phyloP scores from a whole-genome alignment of 1,140 invertebrate genomes.

The Drosophila tsacasi region DNA sequence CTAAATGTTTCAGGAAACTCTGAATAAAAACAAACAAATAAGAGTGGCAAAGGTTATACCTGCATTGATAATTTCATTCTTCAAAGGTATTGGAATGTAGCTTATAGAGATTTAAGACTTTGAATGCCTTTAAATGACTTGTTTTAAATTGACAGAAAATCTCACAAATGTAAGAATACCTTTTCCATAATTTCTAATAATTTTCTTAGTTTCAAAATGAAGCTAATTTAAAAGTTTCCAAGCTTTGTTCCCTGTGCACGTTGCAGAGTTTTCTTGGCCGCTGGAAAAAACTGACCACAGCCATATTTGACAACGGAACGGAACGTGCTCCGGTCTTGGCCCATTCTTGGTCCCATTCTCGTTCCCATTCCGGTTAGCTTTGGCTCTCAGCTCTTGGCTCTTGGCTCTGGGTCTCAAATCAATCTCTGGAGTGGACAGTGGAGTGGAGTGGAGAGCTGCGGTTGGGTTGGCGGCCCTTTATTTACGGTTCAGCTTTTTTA shows the following conservation, averaged over 20 bases:
- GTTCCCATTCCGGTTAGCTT: constrained; percentile 35
- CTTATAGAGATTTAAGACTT: no score
- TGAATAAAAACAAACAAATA: background rate
- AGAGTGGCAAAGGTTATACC: no score
- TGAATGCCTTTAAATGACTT: background rate
- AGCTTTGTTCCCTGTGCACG: background rate
- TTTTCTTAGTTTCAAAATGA: background rate
- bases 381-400: constrained; percentile 4
- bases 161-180: background rate
- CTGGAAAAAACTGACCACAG: constrained; percentile 71
- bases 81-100: no score
- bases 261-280: constrained; percentile 26
- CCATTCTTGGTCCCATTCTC: constrained; percentile 41
- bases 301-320: constrained; percentile 76
- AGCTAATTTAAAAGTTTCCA: background rate
- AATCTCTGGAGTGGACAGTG: constrained; percentile 45
- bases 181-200: background rate
- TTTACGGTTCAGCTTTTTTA: constrained; percentile 31
- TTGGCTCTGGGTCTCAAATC: constrained; percentile 50
- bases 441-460: constrained; percentile 12
- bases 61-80: no score
- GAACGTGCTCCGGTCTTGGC: constrained; percentile 65
- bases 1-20: accelerated
- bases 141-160: background rate
- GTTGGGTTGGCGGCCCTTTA: constrained; percentile 37